Percentiles rank a stretch among this genome's conserved stretches.
phyloP scores from a whole-genome alignment of 2,888 invertebrate genomes.

The Polymixis flavicincta region DNA sequence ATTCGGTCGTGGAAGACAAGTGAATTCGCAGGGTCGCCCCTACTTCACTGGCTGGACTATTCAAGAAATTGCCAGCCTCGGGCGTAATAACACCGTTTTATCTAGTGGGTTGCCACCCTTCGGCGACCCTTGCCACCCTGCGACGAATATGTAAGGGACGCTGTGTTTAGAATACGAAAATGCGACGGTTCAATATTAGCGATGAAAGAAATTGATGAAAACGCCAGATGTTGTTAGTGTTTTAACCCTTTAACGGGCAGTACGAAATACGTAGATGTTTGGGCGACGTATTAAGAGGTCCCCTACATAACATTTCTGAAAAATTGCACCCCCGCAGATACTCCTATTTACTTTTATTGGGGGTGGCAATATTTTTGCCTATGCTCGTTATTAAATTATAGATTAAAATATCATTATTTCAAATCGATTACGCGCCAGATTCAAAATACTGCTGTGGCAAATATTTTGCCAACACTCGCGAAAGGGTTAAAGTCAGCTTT shows the following conservation, averaged over 20 bases:
- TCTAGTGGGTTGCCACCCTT: constrained; percentile 74
- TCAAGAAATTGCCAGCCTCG: constrained; percentile 83
- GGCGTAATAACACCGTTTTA: constrained; percentile 78
- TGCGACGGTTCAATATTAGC: constrained; percentile 51
- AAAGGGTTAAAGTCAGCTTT: background rate
- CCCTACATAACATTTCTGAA: too few relatives aligned
- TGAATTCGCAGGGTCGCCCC: constrained; percentile 66
- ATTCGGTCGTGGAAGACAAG: constrained; percentile 78
- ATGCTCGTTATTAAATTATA: too few relatives aligned
- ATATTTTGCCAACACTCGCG: too few relatives aligned
- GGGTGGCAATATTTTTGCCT: too few relatives aligned
- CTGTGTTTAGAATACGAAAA: constrained; percentile 52
- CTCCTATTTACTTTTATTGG: too few relatives aligned
- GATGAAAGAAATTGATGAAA: constrained; percentile 49
- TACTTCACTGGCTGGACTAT: constrained; percentile 76
- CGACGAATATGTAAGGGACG: constrained; percentile 69
- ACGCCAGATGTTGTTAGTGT: constrained; percentile 24
- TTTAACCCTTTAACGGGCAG: too few relatives aligned
- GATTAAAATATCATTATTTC: too few relatives aligned
- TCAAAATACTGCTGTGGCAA: too few relatives aligned
- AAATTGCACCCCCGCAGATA: too few relatives aligned
- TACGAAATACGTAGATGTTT: too few relatives aligned
- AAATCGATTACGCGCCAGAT: too few relatives aligned
- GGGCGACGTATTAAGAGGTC: too few relatives aligned
- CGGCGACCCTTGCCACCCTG: constrained; percentile 69